Percentiles rank a stretch among this genome's conserved stretches.
These are phyloP conservation scores for Falcaria lacertinaria DNA, from an alignment of 2,888 invertebrate genomes.

Conservation along the genomic window DNA sequence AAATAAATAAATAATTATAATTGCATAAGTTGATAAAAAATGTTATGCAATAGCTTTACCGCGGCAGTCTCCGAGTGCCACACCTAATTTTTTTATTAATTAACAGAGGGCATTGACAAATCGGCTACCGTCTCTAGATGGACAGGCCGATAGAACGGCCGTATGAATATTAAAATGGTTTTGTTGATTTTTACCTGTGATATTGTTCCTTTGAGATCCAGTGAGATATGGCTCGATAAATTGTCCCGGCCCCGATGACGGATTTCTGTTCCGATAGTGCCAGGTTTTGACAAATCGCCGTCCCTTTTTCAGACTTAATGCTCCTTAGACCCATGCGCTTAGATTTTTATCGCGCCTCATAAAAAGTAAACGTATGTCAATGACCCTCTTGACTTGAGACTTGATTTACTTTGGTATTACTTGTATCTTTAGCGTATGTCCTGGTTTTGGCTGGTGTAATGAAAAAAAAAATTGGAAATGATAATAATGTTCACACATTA, in stretches of 20 bases:
- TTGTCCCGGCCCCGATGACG: slow-evolving; percentile 65
- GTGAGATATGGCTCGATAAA: slow-evolving; percentile 66
- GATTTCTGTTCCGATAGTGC: slow-evolving; percentile 66
- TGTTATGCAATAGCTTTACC: no score
- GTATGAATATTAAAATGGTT: slow-evolving; percentile 18
- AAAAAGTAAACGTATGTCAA: slow-evolving; percentile 9
- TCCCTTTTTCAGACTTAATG: slow-evolving; percentile 63
- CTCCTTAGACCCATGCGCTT: slow-evolving; percentile 50
- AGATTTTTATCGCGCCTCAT: slow-evolving; percentile 41
- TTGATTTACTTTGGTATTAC: neutral
- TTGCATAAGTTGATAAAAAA: no score
- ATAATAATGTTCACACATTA: no score
- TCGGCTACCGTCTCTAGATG: slow-evolving; percentile 70
- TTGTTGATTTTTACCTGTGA: slow-evolving; percentile 13
- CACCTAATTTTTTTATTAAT: slow-evolving; percentile 67
- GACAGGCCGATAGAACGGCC: slow-evolving; percentile 62
- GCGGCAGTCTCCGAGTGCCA: no score
- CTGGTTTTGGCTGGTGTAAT: no score
- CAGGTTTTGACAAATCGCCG: slow-evolving; percentile 73
- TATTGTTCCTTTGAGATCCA: slow-evolving; percentile 50
- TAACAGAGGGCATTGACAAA: slow-evolving; percentile 75
- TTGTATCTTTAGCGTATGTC: neutral
- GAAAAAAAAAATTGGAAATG: no score
- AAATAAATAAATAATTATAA: no score
- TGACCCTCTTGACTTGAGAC: slow-evolving; percentile 14